Evolutionary conservation across 1,140 invertebrate species (phyloP), one percentile per base, ranked within the genome.

Genomic region (Procambarus clarkii): DNA sequence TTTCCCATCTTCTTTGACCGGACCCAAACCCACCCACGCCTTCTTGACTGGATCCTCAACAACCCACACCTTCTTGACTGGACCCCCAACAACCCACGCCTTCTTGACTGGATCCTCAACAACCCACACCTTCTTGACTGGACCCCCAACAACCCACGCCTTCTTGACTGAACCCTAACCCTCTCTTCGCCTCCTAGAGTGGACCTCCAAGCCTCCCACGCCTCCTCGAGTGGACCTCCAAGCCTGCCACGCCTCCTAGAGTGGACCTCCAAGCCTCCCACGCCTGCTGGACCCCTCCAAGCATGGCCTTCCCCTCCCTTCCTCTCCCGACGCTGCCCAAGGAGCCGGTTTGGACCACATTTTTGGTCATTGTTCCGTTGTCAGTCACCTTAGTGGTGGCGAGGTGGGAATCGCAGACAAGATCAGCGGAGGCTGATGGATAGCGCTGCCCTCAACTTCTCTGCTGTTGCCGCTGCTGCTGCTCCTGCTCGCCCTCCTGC

Each of bases 351-450:
- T 64, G 58, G 81, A 44, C 54, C 54, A 83, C 50, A 83, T 64
- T 64, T 64, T 83, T 60, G 54, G 81, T 44, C 58, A 83, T 83
- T 64, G 81, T 83, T 60, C 21, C 54, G 24, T 58, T 83, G 81
- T 83, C 54, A 83, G 81, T 83, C 81, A 83, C 60, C n/a, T n/a
- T 45, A 60, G n/a, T 83, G 81, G 81, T 83, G 81, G 60, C n/a
- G 81, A 64, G 81, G 81, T 83, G 18, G 81, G 54, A 8, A 58
- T 58, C 34, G 54, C n/a, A 24, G 81, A 83, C 81, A 83, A 83
- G 81, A 83, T 83, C 81, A 83, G 54, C 34, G 18, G 7, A 58
- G n/a, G 21, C 45, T 83, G 81, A 60, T 83, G 81, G 54, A 82
- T 82, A 82, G 54, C 54, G 11, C 5, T 13, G 5, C 58, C 24